A percentile compares a stretch with the other conserved stretches of the same genome.
Conservation (phyloP, 92 coral and sea anemone species). For the Epizoanthus illoricatus region DNA sequence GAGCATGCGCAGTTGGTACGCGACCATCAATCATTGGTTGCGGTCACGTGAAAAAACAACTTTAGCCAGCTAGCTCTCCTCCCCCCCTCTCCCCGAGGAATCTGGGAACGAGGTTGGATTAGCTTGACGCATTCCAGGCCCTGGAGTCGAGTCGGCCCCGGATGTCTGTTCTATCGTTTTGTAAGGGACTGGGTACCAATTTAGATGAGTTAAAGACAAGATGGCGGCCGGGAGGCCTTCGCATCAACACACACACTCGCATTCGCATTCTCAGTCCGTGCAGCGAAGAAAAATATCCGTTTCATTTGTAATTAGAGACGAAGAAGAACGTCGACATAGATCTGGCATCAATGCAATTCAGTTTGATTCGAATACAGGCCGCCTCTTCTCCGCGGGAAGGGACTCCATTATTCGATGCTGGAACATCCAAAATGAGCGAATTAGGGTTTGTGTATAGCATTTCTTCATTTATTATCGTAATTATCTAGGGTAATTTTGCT, state of each 20-base stretch:
- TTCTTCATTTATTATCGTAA: neutral
- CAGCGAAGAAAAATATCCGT: slow-evolving; percentile 85
- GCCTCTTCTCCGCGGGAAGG: slow-evolving; percentile 90
- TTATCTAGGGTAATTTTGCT: neutral
- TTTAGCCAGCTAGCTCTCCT: too few species aligned
- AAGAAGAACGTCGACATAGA: slow-evolving; percentile 82
- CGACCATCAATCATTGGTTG: too few species aligned
- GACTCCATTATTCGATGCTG: slow-evolving; percentile 95
- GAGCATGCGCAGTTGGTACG: too few species aligned
- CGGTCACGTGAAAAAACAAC: too few species aligned
- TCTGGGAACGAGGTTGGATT: too few species aligned
- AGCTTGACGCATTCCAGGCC: too few species aligned
- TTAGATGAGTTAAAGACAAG: slow-evolving; percentile 36
- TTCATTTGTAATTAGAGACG: slow-evolving; percentile 94
- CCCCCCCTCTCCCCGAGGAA: too few species aligned
- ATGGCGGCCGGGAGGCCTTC: slow-evolving; percentile 97
- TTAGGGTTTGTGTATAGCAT: slow-evolving; percentile 37
- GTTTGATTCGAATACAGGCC: slow-evolving; percentile 61
- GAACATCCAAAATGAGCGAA: slow-evolving; percentile 61
- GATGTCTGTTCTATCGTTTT: neutral
- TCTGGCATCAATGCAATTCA: slow-evolving; percentile 92
- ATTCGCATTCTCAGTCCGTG: slow-evolving; percentile 56
- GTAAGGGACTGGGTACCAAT: neutral
- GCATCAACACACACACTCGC: slow-evolving; percentile 55
- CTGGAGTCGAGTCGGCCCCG: neutral